phyloP scores from a whole-genome alignment of 1,140 invertebrate species.

The Drosophila murphyi region DNA sequence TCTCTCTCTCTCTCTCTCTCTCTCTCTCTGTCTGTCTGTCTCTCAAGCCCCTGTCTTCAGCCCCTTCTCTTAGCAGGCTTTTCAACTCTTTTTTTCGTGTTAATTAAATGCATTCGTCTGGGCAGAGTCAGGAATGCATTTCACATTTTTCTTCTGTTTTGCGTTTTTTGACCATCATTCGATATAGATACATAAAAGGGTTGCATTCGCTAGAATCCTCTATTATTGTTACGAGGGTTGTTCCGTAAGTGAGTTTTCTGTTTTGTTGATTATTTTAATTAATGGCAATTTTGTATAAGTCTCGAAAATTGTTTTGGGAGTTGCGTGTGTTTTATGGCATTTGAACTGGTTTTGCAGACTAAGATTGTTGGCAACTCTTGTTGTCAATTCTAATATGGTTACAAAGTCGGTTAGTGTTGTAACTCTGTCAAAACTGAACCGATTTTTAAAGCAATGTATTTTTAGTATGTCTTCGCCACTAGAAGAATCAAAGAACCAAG shows the following conservation, averaged over 20 bases:
- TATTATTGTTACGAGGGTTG: conserved; percentile 11
- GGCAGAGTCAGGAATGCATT: conserved; percentile 31
- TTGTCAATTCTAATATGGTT: too few relatives aligned
- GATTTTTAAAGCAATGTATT: too few relatives aligned
- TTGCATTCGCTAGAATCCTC: conserved; percentile 18
- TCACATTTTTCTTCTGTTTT: not conserved
- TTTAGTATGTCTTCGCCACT: too few relatives aligned
- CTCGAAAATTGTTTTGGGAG: too few relatives aligned
- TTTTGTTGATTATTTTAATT: not conserved
- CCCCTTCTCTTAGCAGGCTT: conserved; percentile 1
- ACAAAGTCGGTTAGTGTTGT: too few relatives aligned
- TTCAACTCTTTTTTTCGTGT: conserved; percentile 18
- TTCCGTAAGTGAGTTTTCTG: not conserved
- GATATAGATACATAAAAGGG: conserved; percentile 20
- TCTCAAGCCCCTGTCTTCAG: not conserved
- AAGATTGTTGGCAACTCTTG: too few relatives aligned
- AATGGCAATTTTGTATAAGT: not conserved
- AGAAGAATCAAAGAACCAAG: too few relatives aligned
- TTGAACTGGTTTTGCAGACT: not conserved
- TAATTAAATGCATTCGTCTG: conserved; percentile 71
- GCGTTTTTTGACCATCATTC: conserved; percentile 49
- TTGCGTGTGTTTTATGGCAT: not conserved
- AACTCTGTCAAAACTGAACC: too few relatives aligned
- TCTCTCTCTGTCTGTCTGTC: not conserved
- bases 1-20: not conserved